phyloP scores from a whole-genome alignment of 92 coral and sea anemone species.

The Porites cylindrica region DNA sequence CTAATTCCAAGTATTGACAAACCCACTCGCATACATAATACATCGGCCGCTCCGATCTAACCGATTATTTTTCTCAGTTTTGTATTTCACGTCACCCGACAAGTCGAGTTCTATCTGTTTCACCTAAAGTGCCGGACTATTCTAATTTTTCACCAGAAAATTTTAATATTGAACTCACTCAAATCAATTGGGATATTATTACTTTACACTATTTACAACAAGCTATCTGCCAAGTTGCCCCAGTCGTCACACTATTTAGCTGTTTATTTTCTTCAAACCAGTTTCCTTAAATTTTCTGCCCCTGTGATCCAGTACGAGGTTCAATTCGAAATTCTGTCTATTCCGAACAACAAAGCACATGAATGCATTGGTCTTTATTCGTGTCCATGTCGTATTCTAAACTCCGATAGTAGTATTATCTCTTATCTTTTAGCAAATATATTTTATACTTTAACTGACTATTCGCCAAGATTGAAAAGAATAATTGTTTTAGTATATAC shows the following conservation, averaged over 20 bases:
- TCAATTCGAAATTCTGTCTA: too few species aligned
- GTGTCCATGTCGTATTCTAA: too few species aligned
- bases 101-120: neutral
- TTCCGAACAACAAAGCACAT: slow-evolving; percentile 17
- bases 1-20: too few species aligned
- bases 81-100: slow-evolving; percentile 14
- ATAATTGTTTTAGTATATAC: too few species aligned
- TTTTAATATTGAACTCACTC: neutral
- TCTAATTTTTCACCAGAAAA: slow-evolving; percentile 8
- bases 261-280: slow-evolving; percentile 29
- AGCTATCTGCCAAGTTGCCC: slow-evolving; percentile 40
- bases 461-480: too few species aligned
- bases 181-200: slow-evolving; percentile 17
- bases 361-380: too few species aligned
- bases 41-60: neutral
- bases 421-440: too few species aligned
- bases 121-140: slow-evolving; percentile 24
- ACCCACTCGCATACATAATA: too few species aligned
- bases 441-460: neutral
- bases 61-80: slow-evolving; percentile 25
- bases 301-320: slow-evolving; percentile 34
- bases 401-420: too few species aligned
- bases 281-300: slow-evolving; percentile 25
- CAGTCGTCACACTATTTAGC: slow-evolving; percentile 38
- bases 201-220: slow-evolving; percentile 27